Evolutionary conservation across 2,797 vertebrate genomes (phyloP), one percentile per base, ranked within the genome.

Genomic region (Acridotheres tristis): DNA sequence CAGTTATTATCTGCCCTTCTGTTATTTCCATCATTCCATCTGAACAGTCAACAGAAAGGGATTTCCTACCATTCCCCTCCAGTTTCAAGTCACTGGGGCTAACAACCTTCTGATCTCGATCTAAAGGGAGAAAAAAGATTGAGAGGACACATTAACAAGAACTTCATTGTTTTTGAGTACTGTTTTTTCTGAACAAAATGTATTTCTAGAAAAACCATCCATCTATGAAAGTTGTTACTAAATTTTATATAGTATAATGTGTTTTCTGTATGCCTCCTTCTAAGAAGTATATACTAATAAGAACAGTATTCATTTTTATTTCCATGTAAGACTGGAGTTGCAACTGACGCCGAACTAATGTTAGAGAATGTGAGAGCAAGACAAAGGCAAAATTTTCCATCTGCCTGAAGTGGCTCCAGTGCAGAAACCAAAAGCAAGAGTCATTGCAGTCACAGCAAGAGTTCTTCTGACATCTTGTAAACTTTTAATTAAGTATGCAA

Each of bases 101-200:
- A 90, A 86, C 19, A 61, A 23, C 96, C 94, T 73, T 96, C 85
- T 95, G 91, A 65, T 96, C 91, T 40, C 50, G 65, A 95, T 96
- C 98, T 99, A 88, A 93, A 7, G 5, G 55, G 21, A 79, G 55
- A 84, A 78, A 86, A 85, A 36, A 61, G 30, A 74, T 69, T 34
- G 25, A 88, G 21, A n/a, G 5, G 17, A 81, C 29, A 88, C 10
- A 57, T 45, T 17, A 90, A 79, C 16, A 87, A 85, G 42, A 85
- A 80, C 30, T 43, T 50, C 1, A 17, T 18, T 10, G 9, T 7
- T 88, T 63, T 21, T 34, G 11, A 76, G 14, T 36, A 73, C 7
- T 87, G 16, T 32, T 88, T 69, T 21, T 58, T 61, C 48, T 69
- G 43, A 40, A 78, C 6, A 38, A 54, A 63, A 78, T 16, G 2